Evolutionary conservation across 1,140 invertebrate species (phyloP), one percentile per base, ranked within the genome.

Genomic region (Streblospio benedicti): DNA sequence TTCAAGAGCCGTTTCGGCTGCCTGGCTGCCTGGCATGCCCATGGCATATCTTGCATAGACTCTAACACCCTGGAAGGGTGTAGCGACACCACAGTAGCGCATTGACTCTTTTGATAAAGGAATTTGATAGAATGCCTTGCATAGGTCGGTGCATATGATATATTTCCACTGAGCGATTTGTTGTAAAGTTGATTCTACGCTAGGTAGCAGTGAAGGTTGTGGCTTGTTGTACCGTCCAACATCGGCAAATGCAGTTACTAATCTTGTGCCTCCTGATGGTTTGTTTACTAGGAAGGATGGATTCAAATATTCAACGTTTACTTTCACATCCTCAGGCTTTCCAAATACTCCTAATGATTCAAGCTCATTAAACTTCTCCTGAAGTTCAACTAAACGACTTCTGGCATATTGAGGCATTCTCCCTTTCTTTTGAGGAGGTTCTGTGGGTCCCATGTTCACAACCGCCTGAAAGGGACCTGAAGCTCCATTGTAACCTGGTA

Each of bases 191-290:
- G 33, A 64, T 14, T 65, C 60, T 20, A 62, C 54, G 50, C 62
- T 51, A 18, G 65, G 65, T 63, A 66, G 59, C 3, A 64, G 35
- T 3, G 57, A 55, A n/a, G 62, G 55, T 51, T 56, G 55, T 0
- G 55, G 59, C 28, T 61, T 64, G 16, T 55, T 59, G 32, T 65
- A 61, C 6, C 45, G 33, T 0, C 57, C 63, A 4, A 65, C 63
- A 23, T 60, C 60, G 25, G 57, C 57, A 43, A 38, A 38, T 9
- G 35, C 35, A 9, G 35, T 38, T 9, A 38, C 35, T 38, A 38
- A 38, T 38, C 35, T 9, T 9, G n/a, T 9, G n/a, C n/a, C n/a
- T 38, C 35, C 35, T 9, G 9, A 9, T 9, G 9, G 35, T 38
- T 38, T 38, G 9, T 38, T 38, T 9, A 38, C 35, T n/a, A 38